A percentile compares a stretch with the other conserved stretches of the same genome.
Conservation (phyloP, 2,797 vertebrate species). For the Natrix natrix region DNA sequence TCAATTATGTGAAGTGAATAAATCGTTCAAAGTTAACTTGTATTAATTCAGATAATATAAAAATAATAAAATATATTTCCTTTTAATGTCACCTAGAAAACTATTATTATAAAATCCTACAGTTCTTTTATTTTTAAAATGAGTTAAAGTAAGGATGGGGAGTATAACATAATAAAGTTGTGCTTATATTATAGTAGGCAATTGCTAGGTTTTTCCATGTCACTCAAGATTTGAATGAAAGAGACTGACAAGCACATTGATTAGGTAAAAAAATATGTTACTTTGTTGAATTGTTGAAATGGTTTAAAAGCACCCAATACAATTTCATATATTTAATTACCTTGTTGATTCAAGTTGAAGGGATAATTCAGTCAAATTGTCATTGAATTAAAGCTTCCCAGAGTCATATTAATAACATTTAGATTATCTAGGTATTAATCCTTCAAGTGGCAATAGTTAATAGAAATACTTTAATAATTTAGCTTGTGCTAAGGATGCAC, state of each 20-base stretch:
- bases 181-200: background rate
- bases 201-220: background rate
- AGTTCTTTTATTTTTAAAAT: background rate
- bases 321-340: background rate
- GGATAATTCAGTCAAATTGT: background rate
- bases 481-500: background rate
- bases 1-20: background rate
- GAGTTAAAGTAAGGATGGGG: background rate
- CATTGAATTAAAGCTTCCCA: background rate
- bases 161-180: background rate
- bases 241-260: background rate
- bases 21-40: background rate
- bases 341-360: background rate
- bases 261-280: background rate
- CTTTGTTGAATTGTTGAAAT: background rate
- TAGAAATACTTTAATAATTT: background rate
- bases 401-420: background rate
- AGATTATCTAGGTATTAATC: background rate
- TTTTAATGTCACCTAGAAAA: background rate
- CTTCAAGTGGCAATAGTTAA: background rate
- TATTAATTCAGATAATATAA: background rate
- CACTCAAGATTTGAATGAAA: background rate
- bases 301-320: background rate
- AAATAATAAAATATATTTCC: background rate
- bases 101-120: background rate